Base-by-base conservation (phyloP, 2,797 vertebrate genomes). In the Calcarius lapponicus region DNA sequence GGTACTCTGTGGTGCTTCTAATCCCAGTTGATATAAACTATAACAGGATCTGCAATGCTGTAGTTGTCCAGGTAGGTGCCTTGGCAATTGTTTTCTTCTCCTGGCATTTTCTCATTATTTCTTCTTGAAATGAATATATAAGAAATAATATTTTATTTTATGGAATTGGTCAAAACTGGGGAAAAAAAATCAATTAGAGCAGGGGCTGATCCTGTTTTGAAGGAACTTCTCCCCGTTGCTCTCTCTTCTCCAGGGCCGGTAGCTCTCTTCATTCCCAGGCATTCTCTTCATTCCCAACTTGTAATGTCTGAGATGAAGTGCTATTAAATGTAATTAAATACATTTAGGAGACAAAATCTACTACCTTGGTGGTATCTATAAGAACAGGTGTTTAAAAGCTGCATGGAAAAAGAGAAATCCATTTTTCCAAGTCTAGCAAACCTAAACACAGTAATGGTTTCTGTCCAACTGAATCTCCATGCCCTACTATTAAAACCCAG, bases 301-400 rank as follows among this genome's bases (percentile, higher is more conserved):
- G 32, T 47, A 88, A 60, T 32, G 45, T 57, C 71, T 76, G 64
- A 88, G 48, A 71, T 48, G 26, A 86, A 92, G 69, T 19, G 25
- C 29, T 79, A 57, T 81, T 74, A 83, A 88, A 64, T 81, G 54
- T 56, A 85, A 95, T 95, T 82, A 92, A 80, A 70, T 48, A 28
- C 21, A 31, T 86, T 75, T 79, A 73, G 51, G 66, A 92, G 72
- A 42, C 24, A 45, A 32, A 79, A 42, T 82, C 81, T 79, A 57
- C 45, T n/a, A 25, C 42, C 1, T 7, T 74, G 48, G 47, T 7
- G 2, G 11, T 61, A 36, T 61, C 51, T 70, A 18, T 66, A 85
- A 43, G 56, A 92, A 84, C 18, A 65, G 43, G 25, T 25, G 8
- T 34, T 94, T 78, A 75, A 91, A 87, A 82, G n/a, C 47, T 80